Percentiles rank a stretch among this genome's conserved stretches.
These are phyloP conservation scores for Amorpha juglandis DNA, from an alignment of 2,888 invertebrate genomes.

Conservation along the genomic window DNA sequence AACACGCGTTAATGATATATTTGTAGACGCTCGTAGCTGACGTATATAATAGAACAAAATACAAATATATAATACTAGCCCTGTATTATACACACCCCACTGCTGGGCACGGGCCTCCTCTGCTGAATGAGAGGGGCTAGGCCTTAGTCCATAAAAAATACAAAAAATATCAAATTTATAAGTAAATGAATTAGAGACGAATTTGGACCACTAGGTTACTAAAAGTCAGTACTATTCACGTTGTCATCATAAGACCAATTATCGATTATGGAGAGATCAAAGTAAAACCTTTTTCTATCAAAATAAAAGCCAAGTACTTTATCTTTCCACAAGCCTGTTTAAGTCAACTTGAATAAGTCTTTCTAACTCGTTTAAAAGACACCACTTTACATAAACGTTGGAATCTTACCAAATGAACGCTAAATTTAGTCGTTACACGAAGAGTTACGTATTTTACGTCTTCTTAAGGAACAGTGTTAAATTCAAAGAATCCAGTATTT, in stretches of 20 bases:
- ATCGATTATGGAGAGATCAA: neutral
- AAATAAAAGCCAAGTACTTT: neutral
- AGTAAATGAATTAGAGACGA: too few relatives aligned
- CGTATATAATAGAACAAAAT: too few relatives aligned
- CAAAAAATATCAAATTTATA: too few relatives aligned
- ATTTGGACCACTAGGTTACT: too few relatives aligned
- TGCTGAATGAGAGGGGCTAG: too few relatives aligned
- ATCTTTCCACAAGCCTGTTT: conserved; percentile 45
- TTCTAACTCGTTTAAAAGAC: conserved; percentile 59
- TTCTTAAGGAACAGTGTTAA: conserved; percentile 35
- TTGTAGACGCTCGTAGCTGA: too few relatives aligned
- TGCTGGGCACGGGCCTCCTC: too few relatives aligned
- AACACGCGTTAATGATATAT: too few relatives aligned
- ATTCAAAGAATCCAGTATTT: conserved; percentile 20
- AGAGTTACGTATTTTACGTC: conserved; percentile 36
- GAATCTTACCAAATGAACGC: conserved; percentile 53
- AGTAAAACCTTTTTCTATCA: neutral
- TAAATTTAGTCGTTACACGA: conserved; percentile 40
- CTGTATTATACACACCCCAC: too few relatives aligned
- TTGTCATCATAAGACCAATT: neutral
- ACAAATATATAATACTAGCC: too few relatives aligned
- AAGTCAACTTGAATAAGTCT: conserved; percentile 54
- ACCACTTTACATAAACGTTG: conserved; percentile 49
- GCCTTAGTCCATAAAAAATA: too few relatives aligned
- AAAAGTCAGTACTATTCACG: too few relatives aligned